Evolutionary conservation across 92 coral and sea anemone genomes (phyloP).

Genomic region (Siderastrea siderea): DNA sequence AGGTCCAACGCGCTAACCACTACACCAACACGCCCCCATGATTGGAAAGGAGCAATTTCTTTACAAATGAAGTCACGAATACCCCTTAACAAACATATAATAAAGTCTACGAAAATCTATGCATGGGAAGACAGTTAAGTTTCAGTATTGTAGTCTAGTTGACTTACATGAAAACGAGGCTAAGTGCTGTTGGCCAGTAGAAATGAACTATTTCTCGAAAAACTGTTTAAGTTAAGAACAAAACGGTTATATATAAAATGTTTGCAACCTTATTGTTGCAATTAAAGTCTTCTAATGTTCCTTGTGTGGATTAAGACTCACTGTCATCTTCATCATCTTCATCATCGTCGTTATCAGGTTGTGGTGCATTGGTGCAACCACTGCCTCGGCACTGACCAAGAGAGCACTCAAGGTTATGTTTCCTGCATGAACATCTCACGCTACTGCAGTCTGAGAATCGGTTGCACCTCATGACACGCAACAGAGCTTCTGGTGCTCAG

Average conservation of each 20-base stretch:
- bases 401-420: constrained; percentile 38
- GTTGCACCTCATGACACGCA: constrained; percentile 31
- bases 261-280: not conserved
- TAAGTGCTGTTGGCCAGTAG: not conserved
- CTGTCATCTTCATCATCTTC: constrained; percentile 24
- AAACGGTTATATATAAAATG: no score
- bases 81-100: constrained; percentile 1
- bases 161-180: not conserved
- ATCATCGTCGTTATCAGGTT: no score
- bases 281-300: not conserved
- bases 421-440: constrained; percentile 31
- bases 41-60: no score
- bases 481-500: constrained; percentile 25
- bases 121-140: constrained; percentile 23
- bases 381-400: constrained; percentile 45
- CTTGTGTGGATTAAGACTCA: not conserved
- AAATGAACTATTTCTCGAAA: not conserved
- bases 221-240: not conserved
- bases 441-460: constrained; percentile 37
- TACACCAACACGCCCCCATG: no score
- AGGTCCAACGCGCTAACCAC: no score
- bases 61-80: no score
- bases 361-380: constrained; percentile 42
- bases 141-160: constrained; percentile 2
- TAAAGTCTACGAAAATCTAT: constrained; percentile 19